phyloP scores from a whole-genome alignment of 2,113 vertebrate species.

The Archilochus colubris region DNA sequence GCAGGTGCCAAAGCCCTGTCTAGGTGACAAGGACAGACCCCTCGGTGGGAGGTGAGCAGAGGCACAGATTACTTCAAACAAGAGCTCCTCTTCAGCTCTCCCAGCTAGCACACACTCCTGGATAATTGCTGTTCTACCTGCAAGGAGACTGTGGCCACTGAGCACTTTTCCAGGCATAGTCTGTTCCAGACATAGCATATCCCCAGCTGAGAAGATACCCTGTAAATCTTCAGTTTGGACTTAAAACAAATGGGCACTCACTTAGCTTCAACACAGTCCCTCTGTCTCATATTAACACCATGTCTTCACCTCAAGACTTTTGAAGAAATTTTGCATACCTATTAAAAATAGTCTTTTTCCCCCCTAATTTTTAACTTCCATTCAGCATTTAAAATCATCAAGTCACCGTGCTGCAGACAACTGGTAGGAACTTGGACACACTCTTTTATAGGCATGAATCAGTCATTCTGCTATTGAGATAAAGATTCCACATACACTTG shows the following conservation, averaged over 20 bases:
- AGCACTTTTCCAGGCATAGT: background rate
- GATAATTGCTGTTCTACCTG: background rate
- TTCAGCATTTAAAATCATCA: background rate
- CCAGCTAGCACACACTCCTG: background rate
- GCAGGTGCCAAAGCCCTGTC: background rate
- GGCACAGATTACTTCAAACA: background rate
- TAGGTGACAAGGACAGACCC: background rate
- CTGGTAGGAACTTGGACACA: background rate
- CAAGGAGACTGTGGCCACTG: background rate
- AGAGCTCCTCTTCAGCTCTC: background rate
- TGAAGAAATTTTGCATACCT: background rate
- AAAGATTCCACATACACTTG: background rate
- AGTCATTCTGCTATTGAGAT: background rate
- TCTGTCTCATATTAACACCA: background rate
- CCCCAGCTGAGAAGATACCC: background rate
- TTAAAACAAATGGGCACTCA: background rate
- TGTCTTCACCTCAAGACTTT: background rate
- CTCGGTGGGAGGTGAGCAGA: background rate
- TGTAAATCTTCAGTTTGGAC: background rate
- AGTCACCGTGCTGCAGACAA: background rate
- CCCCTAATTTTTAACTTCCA: background rate
- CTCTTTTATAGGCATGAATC: background rate
- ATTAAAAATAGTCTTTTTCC: background rate
- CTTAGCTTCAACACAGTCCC: background rate
- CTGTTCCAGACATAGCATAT: background rate